Percentiles rank a stretch among this genome's conserved stretches.
These are phyloP conservation scores for Aldrovandia affinis DNA, from an alignment of 2,797 vertebrate species.

Conservation along the genomic window DNA sequence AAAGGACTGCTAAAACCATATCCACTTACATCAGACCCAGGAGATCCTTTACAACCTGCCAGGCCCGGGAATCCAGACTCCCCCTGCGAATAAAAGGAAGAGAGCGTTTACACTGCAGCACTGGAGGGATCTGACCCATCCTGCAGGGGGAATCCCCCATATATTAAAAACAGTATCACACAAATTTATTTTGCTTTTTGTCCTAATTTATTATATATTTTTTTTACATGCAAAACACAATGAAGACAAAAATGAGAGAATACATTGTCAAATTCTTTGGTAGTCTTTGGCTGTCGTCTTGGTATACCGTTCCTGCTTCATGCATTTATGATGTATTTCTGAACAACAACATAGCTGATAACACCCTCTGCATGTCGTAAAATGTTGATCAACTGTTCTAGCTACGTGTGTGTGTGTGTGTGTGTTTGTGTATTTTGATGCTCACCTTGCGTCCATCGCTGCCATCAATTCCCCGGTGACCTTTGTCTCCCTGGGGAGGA, in stretches of 20 bases:
- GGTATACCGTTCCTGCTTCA: not conserved
- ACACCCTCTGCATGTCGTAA: constrained; percentile 20
- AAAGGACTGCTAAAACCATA: not conserved
- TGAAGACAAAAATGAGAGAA: not conserved
- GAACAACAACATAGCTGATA: not conserved
- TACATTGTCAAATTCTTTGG: too few species aligned
- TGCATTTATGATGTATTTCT: not conserved
- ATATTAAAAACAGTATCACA: not conserved
- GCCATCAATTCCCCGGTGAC: constrained; percentile 84
- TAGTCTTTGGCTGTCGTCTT: not conserved
- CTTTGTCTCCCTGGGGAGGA: constrained; percentile 87
- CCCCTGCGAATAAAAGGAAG: constrained; percentile 72
- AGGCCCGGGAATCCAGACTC: constrained; percentile 86
- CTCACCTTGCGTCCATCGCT: constrained; percentile 89
- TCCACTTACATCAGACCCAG: constrained; percentile 84
- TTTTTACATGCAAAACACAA: not conserved
- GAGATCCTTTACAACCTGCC: constrained; percentile 91
- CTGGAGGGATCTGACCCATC: not conserved
- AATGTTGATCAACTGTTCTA: not conserved
- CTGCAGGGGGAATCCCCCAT: not conserved
- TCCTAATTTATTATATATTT: not conserved
- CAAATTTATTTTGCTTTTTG: not conserved
- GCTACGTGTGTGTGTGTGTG: not conserved
- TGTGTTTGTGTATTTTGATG: not conserved
- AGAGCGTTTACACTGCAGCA: not conserved